Evolutionary conservation across 37 sponge, comb jelly and placozoan species (phyloP).

Genomic region (Theonella swinhoei): DNA sequence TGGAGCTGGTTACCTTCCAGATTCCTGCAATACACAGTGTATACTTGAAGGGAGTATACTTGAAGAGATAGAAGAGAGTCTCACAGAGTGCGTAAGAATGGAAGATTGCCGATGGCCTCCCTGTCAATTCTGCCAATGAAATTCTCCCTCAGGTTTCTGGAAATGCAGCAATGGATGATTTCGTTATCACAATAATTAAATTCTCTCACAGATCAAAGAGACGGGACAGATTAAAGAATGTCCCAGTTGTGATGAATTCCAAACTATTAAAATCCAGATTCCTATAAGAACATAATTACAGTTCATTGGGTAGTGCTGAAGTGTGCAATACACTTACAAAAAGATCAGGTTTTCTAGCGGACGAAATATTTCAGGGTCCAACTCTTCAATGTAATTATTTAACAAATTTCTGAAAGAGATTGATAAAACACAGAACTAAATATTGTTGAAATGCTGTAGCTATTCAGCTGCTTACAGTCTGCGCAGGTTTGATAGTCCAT

Average conservation of each 20-base stretch:
- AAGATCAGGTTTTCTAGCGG: constrained; percentile 26
- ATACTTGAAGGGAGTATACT: no score
- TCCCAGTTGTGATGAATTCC: neutral
- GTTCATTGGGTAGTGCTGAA: neutral
- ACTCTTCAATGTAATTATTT: constrained; percentile 5
- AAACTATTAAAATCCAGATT: constrained; percentile 16
- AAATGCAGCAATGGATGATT: no score
- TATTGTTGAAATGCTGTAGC: neutral
- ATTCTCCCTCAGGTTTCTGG: constrained; percentile 42
- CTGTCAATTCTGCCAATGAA: neutral
- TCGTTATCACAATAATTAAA: no score
- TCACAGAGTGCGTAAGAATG: neutral
- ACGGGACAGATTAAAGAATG: constrained; percentile 15
- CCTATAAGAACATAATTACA: neutral
- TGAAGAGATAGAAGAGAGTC: no score
- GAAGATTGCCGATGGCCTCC: constrained; percentile 5
- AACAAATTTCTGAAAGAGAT: constrained; percentile 15
- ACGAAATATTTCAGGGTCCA: constrained; percentile 12
- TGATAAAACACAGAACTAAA: neutral
- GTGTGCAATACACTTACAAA: constrained; percentile 20
- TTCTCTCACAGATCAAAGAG: constrained; percentile 37
- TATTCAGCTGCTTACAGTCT: constrained; percentile 14
- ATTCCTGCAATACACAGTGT: neutral
- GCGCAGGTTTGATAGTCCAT: constrained; percentile 28
- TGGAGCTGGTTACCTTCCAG: neutral